A percentile compares a stretch with the other conserved stretches of the same genome.
Evolutionary conservation across 53 echinoderm and acorn worm species (phyloP).

Genomic region (Echinarachnius parma): DNA sequence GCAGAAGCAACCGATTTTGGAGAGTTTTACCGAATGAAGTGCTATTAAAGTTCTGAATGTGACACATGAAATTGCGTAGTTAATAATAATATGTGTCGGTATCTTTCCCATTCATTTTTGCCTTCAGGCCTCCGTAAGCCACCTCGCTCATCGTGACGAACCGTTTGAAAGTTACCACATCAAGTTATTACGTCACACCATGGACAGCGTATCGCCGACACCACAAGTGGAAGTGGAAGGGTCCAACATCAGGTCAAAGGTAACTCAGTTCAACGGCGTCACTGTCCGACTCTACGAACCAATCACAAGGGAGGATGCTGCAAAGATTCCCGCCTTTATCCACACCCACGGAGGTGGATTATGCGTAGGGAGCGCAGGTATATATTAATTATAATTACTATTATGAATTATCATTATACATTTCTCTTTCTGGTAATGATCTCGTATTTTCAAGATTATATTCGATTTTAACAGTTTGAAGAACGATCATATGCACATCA

Average conservation of each 20-base stretch:
- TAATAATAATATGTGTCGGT: too few species aligned
- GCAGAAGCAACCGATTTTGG: too few species aligned
- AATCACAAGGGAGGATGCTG: conserved; percentile 26
- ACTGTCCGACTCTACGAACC: conserved; percentile 68
- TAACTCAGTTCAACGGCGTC: conserved; percentile 67
- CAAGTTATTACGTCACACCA: not conserved
- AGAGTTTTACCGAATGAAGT: too few species aligned
- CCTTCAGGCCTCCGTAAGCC: conserved; percentile 2
- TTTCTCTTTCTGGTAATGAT: too few species aligned
- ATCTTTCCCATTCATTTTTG: too few species aligned
- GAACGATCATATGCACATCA: too few species aligned
- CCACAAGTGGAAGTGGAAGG: conserved; percentile 25
- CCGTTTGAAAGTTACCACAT: conserved; percentile 3
- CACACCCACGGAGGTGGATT: conserved; percentile 76
- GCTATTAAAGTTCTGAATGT: too few species aligned
- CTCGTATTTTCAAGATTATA: too few species aligned
- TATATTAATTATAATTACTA: too few species aligned
- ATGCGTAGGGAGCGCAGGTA: conserved; percentile 61
- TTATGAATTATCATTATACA: too few species aligned
- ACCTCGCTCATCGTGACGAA: conserved; percentile 17
- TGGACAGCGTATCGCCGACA: not conserved
- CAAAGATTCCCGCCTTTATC: conserved; percentile 47
- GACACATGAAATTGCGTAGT: too few species aligned
- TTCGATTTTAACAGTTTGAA: too few species aligned
- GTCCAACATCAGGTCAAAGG: conserved; percentile 61